Base-by-base conservation (phyloP, 2,797 vertebrate genomes). In the Karalla daura region DNA sequence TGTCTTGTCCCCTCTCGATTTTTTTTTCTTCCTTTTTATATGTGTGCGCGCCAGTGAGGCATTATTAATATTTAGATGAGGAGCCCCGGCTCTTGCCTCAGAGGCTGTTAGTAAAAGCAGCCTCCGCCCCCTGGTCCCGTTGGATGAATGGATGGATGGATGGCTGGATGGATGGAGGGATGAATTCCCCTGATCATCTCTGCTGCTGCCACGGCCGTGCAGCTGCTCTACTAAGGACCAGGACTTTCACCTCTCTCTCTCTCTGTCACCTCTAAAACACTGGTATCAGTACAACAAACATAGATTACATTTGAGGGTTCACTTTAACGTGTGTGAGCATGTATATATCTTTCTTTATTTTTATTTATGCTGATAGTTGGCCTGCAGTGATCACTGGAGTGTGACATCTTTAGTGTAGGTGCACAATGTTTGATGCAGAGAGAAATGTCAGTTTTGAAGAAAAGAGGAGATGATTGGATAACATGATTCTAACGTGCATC, bases 21-120 rank as follows among this genome's bases (percentile, higher is more conserved):
- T 12, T 43, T 58, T 54, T 56, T 53, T 18, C 23, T 56, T 53
- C n/a, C 23, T 74, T 70, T 58, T 65, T 55, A 39, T 44, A 47
- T 46, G 35, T 51, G 59, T 41, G 56, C 59, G 20, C 63, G 55
- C n/a, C 56, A 39, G 58, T 5, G 39, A 77, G 74, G 81, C 61
- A 74, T 85, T 89, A 91, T 89, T 91, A 90, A 90, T 91, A 92
- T 91, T 91, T 85, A 90, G 90, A 90, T 89, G 78, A 84, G 81
- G 81, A 80, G 64, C 68, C 60, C 62, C 47, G 50, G 45, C 39
- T 70, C 68, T 55, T 65, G 82, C 84, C 74, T 87, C 63, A 54
- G 54, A 85, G 81, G 84, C 78, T 89, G 76, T 71, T 86, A 69
- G 81, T 82, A 49, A 74, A 79, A 74, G 46, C 74, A 63, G 37